phyloP scores from a whole-genome alignment of 2,888 invertebrate species.

The Xylocampa areola region DNA sequence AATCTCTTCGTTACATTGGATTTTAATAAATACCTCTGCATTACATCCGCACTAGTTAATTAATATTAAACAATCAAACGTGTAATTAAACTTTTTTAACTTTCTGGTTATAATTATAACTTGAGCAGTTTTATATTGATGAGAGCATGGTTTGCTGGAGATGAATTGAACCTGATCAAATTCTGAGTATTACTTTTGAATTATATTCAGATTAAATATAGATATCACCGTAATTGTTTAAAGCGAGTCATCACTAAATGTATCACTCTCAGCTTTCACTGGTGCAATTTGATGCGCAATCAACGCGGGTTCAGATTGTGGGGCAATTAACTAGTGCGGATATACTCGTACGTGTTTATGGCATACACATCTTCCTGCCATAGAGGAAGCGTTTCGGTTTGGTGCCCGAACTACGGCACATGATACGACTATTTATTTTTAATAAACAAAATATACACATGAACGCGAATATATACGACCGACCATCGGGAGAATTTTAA shows the following conservation, averaged over 20 bases:
- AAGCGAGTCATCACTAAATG: slow-evolving; percentile 49
- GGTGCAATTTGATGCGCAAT: slow-evolving; percentile 71
- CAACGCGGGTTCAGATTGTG: slow-evolving; percentile 65
- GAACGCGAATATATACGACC: background rate
- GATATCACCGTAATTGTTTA: slow-evolving; percentile 23
- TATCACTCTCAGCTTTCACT: slow-evolving; percentile 71
- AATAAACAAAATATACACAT: slow-evolving; percentile 10
- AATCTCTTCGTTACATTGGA: slow-evolving; percentile 40
- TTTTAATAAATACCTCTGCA: slow-evolving; percentile 33
- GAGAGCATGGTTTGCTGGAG: background rate
- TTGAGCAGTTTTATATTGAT: slow-evolving; percentile 1
- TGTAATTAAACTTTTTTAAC: slow-evolving; percentile 19
- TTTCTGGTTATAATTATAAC: slow-evolving; percentile 17
- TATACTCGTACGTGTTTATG: slow-evolving; percentile 59
- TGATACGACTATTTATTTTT: slow-evolving; percentile 26
- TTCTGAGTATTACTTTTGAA: slow-evolving; percentile 17
- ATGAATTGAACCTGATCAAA: slow-evolving; percentile 14
- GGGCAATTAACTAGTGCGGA: slow-evolving; percentile 76
- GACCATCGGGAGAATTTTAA: slow-evolving; percentile 9
- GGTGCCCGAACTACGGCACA: slow-evolving; percentile 24
- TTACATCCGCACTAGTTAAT: slow-evolving; percentile 27
- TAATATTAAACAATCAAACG: slow-evolving; percentile 11
- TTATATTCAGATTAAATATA: slow-evolving; percentile 39
- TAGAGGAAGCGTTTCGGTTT: slow-evolving; percentile 58
- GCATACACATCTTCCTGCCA: slow-evolving; percentile 64